A percentile compares a stretch with the other conserved stretches of the same genome.
Conservation (phyloP, 2,797 vertebrate genomes). For the Prionace glauca region DNA sequence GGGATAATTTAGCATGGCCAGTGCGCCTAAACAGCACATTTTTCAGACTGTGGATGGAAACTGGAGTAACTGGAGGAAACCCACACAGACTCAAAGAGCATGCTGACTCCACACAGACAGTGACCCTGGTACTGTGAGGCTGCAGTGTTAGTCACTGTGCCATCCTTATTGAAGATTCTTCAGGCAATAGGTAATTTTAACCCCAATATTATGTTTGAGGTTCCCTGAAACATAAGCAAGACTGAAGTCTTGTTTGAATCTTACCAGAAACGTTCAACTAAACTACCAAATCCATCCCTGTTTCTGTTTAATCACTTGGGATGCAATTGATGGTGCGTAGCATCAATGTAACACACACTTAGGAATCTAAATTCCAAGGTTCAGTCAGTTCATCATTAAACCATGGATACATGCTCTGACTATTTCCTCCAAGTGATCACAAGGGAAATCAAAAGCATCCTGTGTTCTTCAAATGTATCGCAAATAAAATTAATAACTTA, state of each 20-base stretch:
- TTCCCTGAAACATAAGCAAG: not conserved
- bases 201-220: not conserved
- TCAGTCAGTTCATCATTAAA: not conserved
- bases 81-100: no score
- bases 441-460: not conserved
- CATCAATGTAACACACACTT: not conserved
- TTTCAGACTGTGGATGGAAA: no score
- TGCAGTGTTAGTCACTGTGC: no score
- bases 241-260: not conserved
- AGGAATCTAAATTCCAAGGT: not conserved
- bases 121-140: no score
- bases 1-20: no score
- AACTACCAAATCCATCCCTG: not conserved
- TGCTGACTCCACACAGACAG: no score
- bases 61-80: no score
- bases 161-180: not conserved
- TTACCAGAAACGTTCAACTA: not conserved
- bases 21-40: no score
- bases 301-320: not conserved
- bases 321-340: not conserved
- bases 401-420: not conserved
- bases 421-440: not conserved
- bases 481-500: not conserved
- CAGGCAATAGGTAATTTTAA: not conserved
- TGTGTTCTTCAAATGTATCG: not conserved